Evolutionary conservation across 2,113 vertebrate genomes (phyloP).

Genomic region (Sitta europaea): DNA sequence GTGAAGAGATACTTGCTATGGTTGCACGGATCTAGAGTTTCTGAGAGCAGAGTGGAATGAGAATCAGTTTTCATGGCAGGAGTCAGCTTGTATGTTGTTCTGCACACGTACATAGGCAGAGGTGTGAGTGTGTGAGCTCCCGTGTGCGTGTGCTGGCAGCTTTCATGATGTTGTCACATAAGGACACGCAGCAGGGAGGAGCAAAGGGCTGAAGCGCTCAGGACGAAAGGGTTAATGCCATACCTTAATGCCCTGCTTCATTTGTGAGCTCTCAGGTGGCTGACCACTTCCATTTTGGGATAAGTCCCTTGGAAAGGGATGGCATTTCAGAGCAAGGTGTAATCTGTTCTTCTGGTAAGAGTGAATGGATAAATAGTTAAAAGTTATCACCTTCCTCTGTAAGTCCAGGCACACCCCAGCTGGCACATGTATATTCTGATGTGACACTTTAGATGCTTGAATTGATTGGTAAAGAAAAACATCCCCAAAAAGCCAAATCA

Average conservation of each 20-base stretch:
- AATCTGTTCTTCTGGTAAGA: conserved; percentile 10
- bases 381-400: conserved; percentile 35
- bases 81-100: neutral
- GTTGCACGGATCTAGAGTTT: neutral
- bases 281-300: conserved; percentile 49
- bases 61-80: neutral
- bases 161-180: neutral
- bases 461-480: neutral
- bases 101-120: accelerated
- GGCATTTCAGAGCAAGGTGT: conserved; percentile 31
- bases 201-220: neutral
- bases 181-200: neutral
- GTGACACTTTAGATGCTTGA: neutral
- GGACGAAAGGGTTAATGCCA: neutral
- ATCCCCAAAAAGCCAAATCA: neutral
- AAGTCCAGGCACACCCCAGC: conserved; percentile 2
- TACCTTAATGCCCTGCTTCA: neutral
- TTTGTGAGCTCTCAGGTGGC: conserved; percentile 9
- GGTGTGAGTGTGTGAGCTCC: neutral
- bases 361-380: conserved; percentile 58
- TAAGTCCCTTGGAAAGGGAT: conserved; percentile 52
- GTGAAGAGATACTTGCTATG: neutral
- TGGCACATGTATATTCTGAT: conserved; percentile 20
- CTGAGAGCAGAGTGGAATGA: neutral
- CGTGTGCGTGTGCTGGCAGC: accelerated